Conservation (phyloP, 2,797 vertebrate species). For the Loriculus beryllinus region DNA sequence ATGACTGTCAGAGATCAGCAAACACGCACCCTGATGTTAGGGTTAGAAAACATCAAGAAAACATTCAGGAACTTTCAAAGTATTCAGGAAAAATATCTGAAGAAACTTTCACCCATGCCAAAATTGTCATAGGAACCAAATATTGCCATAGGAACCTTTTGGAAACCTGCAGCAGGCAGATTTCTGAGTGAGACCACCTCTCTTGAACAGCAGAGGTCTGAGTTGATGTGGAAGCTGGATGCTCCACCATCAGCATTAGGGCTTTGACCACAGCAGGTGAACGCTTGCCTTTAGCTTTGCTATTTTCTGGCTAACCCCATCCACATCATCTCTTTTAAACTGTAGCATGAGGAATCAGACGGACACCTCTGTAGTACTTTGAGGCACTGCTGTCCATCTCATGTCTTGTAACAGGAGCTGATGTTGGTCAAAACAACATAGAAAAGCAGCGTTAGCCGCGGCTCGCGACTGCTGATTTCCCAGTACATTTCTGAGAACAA, state of each 20-base stretch:
- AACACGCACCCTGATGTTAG: not conserved
- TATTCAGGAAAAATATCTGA: not conserved
- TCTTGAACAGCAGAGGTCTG: not conserved
- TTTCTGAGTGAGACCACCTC: not conserved
- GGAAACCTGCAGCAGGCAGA: not conserved
- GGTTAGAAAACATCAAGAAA: not conserved
- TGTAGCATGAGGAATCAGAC: not conserved
- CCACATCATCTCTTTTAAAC: not conserved
- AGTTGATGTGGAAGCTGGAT: not conserved
- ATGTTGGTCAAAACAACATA: not conserved
- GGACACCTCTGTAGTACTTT: not conserved
- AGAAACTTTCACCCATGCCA: not conserved
- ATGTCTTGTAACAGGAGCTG: not conserved
- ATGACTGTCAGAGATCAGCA: not conserved
- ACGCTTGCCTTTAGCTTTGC: not conserved
- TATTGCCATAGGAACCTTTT: not conserved
- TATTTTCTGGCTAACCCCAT: not conserved
- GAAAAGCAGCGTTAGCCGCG: not conserved
- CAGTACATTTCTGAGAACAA: constrained; percentile 6
- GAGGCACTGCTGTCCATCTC: not conserved
- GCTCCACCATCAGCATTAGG: not conserved
- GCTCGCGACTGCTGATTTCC: not conserved
- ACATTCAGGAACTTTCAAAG: not conserved
- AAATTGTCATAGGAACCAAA: too few relatives aligned
- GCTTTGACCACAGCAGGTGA: not conserved